Conservation (phyloP, 2,113 vertebrate genomes). For the Crotalus helleri region DNA sequence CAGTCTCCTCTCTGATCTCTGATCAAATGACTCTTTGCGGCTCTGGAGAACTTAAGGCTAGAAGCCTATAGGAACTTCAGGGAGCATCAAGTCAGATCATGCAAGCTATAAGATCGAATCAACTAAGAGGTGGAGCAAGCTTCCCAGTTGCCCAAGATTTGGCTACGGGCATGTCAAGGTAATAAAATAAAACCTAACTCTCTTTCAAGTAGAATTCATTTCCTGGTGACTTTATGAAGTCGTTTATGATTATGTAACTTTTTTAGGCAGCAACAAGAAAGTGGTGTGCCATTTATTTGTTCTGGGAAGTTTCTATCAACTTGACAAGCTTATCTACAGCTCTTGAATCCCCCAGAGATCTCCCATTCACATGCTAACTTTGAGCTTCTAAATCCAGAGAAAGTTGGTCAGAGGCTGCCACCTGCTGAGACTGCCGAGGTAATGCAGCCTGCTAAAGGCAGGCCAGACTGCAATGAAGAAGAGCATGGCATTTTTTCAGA, state of each 20-base stretch:
- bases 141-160: not conserved
- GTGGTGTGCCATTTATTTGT: not conserved
- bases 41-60: not conserved
- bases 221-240: not conserved
- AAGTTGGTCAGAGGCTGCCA: not conserved
- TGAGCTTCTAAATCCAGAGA: not conserved
- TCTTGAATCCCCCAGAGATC: not conserved
- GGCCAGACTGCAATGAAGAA: not conserved
- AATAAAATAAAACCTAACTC: not conserved
- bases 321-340: not conserved
- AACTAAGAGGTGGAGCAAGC: not conserved
- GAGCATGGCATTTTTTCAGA: not conserved
- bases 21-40: not conserved
- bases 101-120: not conserved
- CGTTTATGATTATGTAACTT: not conserved
- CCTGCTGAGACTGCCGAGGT: not conserved
- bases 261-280: not conserved
- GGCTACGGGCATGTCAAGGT: not conserved
- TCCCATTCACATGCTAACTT: not conserved
- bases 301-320: not conserved
- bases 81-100: not conserved
- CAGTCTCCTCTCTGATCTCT: not conserved
- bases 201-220: not conserved
- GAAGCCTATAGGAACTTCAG: not conserved
- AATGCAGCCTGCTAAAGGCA: not conserved